Base-by-base conservation (phyloP, 2,113 vertebrate genomes). In the Poicephalus gulielmi region DNA sequence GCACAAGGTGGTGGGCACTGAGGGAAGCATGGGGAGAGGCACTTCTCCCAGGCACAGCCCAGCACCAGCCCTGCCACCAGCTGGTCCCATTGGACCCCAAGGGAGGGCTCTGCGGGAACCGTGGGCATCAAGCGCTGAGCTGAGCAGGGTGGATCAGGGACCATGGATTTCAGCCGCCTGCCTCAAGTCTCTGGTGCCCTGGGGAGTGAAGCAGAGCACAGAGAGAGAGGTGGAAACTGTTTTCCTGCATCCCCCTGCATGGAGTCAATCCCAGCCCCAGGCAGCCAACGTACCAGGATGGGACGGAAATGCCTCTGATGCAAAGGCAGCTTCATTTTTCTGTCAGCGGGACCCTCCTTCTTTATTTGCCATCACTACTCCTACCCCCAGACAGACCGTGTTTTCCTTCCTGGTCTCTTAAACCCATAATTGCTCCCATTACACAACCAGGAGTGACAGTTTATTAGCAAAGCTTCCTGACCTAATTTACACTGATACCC, bases 391-490 rank as follows among this genome's bases (percentile, higher is more conserved):
- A 94, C 41, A 79, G 53, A 52, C 43, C 1, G 0, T 85, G 81
- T 87, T 97, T 95, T 87, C 85, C 92, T 95, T 95, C 79, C 92
- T 66, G 47, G 30, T 91, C 22, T 85, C 93, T 94, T 91, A 91
- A 94, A 67, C 82, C 90, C 39, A 2, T 96, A 94, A 96, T 95
- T 95, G 93, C 85, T 94, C 82, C 85, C 59, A 85, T 96, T 95
- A 86, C 82, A 86, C 92, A 96, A 95, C 63, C 82, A 73, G 41
- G 52, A 91, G 82, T 91, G 84, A 94, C 90, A 87, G 88, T 97
- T 96, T 94, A 93, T 92, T 95, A 94, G 87, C 91, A 89, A 75
- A 75, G 44, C 78, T 95, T 96, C 95, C 96, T 96, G 91, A 85
- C 91, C 95, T 62, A 79, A 91, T 94, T 94, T 69, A 73, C 52